A percentile compares a stretch with the other conserved stretches of the same genome.
phyloP scores from a whole-genome alignment of 2,797 vertebrate species.

The Sebastes itinus region DNA sequence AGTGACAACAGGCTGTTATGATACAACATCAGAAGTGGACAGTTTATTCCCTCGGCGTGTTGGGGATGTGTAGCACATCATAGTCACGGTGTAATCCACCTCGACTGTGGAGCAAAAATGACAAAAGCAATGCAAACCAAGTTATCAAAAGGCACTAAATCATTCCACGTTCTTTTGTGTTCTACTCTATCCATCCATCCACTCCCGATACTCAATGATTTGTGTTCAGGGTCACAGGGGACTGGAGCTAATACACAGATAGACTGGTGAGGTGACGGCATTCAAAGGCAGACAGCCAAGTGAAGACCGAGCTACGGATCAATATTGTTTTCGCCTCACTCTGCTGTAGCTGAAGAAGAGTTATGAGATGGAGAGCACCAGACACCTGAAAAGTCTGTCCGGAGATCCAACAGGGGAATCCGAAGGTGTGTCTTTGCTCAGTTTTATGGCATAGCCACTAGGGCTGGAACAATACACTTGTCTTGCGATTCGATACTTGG shows the following conservation, averaged over 20 bases:
- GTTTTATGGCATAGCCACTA: no score
- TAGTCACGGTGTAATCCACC: background rate
- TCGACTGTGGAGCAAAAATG: background rate
- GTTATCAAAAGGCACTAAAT: background rate
- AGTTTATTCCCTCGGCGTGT: conserved; percentile 3
- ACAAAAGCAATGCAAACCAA: background rate
- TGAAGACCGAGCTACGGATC: background rate
- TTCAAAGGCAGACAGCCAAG: background rate
- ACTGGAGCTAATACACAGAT: background rate
- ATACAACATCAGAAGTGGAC: conserved; percentile 5
- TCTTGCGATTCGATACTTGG: no score
- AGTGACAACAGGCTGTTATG: conserved; percentile 5
- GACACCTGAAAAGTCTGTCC: no score
- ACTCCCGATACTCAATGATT: background rate
- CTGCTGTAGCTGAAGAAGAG: background rate
- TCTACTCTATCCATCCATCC: background rate
- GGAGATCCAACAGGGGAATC: no score
- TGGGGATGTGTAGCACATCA: background rate
- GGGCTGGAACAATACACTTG: background rate
- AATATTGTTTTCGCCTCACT: background rate
- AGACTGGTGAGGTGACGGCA: background rate
- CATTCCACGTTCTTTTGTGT: background rate
- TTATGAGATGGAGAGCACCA: no score
- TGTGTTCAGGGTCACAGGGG: background rate
- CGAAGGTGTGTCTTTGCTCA: no score